A percentile compares a stretch with the other conserved stretches of the same genome.
Conservation (phyloP, 2,888 invertebrate species). For the Xanthia icteritia region DNA sequence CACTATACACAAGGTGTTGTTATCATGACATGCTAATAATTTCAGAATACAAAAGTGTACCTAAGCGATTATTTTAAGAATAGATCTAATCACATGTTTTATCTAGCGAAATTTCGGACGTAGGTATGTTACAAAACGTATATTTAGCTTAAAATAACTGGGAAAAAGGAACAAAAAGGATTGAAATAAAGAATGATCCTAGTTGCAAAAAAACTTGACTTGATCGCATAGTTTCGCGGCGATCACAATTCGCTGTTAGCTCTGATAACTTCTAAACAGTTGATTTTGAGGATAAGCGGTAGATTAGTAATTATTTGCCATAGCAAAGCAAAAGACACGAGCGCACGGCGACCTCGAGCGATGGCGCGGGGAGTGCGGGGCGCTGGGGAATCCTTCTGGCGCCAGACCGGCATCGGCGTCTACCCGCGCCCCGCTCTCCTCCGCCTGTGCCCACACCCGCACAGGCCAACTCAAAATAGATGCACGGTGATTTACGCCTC, state of each 20-base stretch:
- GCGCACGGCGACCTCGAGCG: slow-evolving; percentile 80
- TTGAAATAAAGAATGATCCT: not conserved
- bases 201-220: not conserved
- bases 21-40: slow-evolving; percentile 60
- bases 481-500: slow-evolving; percentile 90
- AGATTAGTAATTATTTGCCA: slow-evolving; percentile 72
- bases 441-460: slow-evolving; percentile 76
- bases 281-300: slow-evolving; percentile 66
- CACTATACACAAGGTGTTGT: slow-evolving; percentile 36
- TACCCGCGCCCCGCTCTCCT: slow-evolving; percentile 82
- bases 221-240: slow-evolving; percentile 2
- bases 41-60: slow-evolving; percentile 35
- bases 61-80: slow-evolving; percentile 52
- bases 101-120: slow-evolving; percentile 36
- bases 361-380: slow-evolving; percentile 79
- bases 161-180: not conserved
- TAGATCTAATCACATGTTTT: slow-evolving; percentile 59
- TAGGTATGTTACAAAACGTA: not conserved
- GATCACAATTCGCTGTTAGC: slow-evolving; percentile 6
- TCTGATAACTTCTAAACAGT: slow-evolving; percentile 29
- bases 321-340: slow-evolving; percentile 74
- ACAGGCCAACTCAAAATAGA: slow-evolving; percentile 88
- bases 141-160: slow-evolving; percentile 3
- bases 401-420: slow-evolving; percentile 90
- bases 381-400: slow-evolving; percentile 91